A percentile compares a stretch with the other conserved stretches of the same genome.
phyloP scores from a whole-genome alignment of 1,140 invertebrate genomes.

The Calycopis cecrops region DNA sequence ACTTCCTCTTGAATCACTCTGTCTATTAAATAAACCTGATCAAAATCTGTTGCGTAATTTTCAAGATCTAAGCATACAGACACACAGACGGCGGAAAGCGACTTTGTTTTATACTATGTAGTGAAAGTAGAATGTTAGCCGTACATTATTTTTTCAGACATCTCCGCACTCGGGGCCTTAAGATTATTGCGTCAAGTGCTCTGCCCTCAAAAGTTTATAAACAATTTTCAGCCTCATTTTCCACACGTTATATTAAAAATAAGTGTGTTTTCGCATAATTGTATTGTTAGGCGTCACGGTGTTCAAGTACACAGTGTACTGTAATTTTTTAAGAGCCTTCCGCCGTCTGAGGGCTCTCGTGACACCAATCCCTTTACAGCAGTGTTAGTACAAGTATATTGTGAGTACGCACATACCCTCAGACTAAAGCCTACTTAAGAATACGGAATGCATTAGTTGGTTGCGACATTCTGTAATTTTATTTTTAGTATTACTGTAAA shows the following conservation, averaged over 20 bases:
- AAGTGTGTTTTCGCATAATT: not conserved
- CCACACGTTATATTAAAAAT: not conserved
- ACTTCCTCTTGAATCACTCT: no score
- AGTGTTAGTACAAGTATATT: not conserved
- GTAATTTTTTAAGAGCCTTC: conserved; percentile 5
- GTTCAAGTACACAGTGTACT: not conserved
- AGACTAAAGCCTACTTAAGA: not conserved
- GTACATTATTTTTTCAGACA: no score
- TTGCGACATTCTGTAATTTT: not conserved
- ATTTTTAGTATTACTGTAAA: not conserved
- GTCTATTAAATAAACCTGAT: no score
- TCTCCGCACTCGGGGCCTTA: no score
- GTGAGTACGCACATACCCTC: not conserved
- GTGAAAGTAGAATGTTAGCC: no score
- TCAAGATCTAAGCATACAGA: no score
- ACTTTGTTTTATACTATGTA: no score
- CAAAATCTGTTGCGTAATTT: no score
- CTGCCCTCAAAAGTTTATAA: no score
- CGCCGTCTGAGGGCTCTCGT: conserved; percentile 8
- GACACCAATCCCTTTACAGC: not conserved
- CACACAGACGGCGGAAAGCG: no score
- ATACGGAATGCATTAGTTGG: not conserved
- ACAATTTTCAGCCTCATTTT: not conserved
- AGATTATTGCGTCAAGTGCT: no score
- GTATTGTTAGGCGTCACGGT: conserved; percentile 1